Evolutionary conservation across 2,797 vertebrate species (phyloP).

Genomic region (Benthosema pterotum): DNA sequence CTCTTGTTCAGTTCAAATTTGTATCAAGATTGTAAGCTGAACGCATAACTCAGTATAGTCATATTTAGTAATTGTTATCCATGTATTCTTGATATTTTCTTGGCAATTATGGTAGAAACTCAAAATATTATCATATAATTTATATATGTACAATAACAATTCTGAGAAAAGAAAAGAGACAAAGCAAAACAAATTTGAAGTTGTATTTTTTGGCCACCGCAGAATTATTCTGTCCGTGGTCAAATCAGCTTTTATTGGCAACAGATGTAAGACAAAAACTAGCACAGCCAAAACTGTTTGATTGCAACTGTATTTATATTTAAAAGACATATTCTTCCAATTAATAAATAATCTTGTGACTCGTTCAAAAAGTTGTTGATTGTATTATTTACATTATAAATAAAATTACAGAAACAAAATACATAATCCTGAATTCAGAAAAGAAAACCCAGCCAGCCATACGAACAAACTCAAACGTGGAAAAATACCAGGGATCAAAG

Average conservation of each 20-base stretch:
- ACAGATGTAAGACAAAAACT: constrained; percentile 29
- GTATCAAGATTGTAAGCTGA: too few relatives aligned
- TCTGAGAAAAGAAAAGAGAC: too few relatives aligned
- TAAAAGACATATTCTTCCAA: constrained; percentile 82
- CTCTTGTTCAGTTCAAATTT: too few relatives aligned
- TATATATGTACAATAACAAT: too few relatives aligned
- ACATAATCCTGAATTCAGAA: constrained; percentile 81
- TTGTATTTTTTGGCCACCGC: not conserved
- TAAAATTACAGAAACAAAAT: constrained; percentile 87
- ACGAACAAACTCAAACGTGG: constrained; percentile 65
- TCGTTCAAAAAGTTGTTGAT: constrained; percentile 80
- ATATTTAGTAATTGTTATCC: not conserved
- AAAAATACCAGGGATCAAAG: constrained; percentile 2
- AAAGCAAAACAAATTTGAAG: too few relatives aligned
- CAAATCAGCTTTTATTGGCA: too few relatives aligned
- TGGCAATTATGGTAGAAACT: not conserved
- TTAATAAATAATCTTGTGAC: constrained; percentile 97
- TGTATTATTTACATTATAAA: constrained; percentile 94
- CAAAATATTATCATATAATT: too few relatives aligned
- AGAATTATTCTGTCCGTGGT: not conserved
- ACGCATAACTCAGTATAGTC: too few relatives aligned
- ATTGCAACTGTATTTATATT: constrained; percentile 86
- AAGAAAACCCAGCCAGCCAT: constrained; percentile 74
- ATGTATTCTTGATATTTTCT: not conserved
- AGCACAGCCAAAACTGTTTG: constrained; percentile 51